Percentiles rank a stretch among this genome's conserved stretches.
Evolutionary conservation across 2,113 vertebrate genomes (phyloP).

Genomic region (Hydrochoerus hydrochaeris): DNA sequence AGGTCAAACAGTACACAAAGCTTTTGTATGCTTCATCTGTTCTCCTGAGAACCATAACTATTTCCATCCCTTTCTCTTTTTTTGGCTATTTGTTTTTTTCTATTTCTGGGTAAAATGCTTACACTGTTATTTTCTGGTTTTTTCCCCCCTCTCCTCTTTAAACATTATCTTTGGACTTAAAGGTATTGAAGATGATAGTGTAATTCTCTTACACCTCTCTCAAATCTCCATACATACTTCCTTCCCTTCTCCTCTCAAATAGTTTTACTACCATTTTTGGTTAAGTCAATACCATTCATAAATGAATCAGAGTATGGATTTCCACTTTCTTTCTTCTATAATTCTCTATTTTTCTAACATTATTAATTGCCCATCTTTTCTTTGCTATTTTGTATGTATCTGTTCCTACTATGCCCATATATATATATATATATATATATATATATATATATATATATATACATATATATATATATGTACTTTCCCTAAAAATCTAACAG

Average conservation of each 20-base stretch:
- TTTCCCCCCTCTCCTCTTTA: too few species aligned
- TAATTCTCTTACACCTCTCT: not conserved
- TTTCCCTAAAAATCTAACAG: not conserved
- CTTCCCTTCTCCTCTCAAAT: not conserved
- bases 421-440: not conserved
- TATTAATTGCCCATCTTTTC: not conserved
- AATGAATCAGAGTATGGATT: not conserved
- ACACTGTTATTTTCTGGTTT: not conserved
- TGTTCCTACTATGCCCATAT: not conserved
- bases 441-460: too few species aligned
- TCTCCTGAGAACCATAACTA: not conserved
- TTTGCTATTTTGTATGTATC: not conserved
- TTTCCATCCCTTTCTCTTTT: not conserved
- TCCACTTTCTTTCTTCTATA: not conserved
- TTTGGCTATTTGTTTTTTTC: not conserved
- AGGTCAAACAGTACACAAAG: not conserved
- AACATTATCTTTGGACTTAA: not conserved
- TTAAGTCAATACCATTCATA: slow-evolving; percentile 10
- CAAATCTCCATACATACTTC: not conserved
- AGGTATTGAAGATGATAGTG: not conserved
- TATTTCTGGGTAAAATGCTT: slow-evolving; percentile 26
- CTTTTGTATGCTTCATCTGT: not conserved
- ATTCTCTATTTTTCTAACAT: not conserved
- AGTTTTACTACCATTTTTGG: slow-evolving; percentile 23
- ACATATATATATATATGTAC: not conserved